These are phyloP conservation scores for Perca schrenkii DNA, from an alignment of 2,113 vertebrate species.

Conservation along the genomic window DNA sequence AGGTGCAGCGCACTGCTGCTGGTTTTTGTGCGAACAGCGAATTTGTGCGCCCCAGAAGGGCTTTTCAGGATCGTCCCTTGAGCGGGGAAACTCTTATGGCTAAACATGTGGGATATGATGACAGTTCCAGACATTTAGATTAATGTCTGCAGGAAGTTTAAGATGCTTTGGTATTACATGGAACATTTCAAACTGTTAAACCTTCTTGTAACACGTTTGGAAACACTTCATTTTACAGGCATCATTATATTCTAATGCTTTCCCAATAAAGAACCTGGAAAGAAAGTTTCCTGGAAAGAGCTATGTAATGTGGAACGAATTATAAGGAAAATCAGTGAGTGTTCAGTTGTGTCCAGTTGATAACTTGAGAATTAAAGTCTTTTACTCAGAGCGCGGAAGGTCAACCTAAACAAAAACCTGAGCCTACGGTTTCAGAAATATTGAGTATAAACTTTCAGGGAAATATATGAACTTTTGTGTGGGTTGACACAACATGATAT, in stretches of 20 bases:
- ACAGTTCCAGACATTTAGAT: background rate
- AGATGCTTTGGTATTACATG: background rate
- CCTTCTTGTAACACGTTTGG: background rate
- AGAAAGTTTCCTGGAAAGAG: conserved; percentile 14
- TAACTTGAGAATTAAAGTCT: background rate
- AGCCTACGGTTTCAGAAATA: background rate
- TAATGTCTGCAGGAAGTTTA: background rate
- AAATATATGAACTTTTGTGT: background rate
- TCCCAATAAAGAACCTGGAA: conserved; percentile 1
- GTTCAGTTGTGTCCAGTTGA: conserved; percentile 1
- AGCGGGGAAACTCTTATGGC: background rate
- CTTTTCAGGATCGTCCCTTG: background rate
- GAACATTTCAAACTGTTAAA: conserved; percentile 1
- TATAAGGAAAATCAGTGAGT: background rate
- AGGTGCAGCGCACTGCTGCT: conserved; percentile 3
- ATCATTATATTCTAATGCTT: conserved; percentile 1
- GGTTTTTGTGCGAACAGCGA: background rate
- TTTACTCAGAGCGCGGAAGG: too few species aligned
- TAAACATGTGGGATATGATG: background rate
- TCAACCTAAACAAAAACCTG: too few species aligned
- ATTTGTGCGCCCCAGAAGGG: conserved; percentile 13
- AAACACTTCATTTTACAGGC: conserved; percentile 18
- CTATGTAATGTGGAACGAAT: background rate
- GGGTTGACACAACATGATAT: background rate
- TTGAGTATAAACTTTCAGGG: background rate